Evolutionary conservation across 2,113 vertebrate species (phyloP), one percentile per base, ranked within the genome.

Genomic region (Strix aluco): DNA sequence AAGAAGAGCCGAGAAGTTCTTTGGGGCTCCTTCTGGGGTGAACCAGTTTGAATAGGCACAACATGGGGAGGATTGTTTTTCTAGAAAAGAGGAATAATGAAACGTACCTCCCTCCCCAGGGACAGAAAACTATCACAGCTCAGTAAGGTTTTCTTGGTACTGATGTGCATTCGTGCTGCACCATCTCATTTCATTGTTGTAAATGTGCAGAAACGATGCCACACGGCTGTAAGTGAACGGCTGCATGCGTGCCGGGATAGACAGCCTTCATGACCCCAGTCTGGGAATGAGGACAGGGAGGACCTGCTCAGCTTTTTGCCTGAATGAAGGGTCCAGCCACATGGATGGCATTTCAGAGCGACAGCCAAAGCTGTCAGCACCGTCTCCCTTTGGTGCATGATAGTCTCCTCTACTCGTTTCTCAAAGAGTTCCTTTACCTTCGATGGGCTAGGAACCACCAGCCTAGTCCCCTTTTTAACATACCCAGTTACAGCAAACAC

Each of bases 1-100:
- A 95, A 54, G 49, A 95, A 97, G 77, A 87, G 74, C 51, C 44
- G 55, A 82, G 93, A 93, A 80, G 74, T 86, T 78, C 71, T 91
- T 54, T 67, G 81, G 87, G 63, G 93, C 92, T 92, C 92, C 44
- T 67, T 95, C 29, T 79, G 61, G 90, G 70, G 58, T 51, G 92
- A 95, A 91, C 67, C 54, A 88, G 38, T 89, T 66, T 73, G 61
- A 92, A 92, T 6, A 57, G 34, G 70, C 20, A 71, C 12, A 83
- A 79, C 19, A 46, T 3, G 7, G 55, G 32, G 62, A 73, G 32
- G 78, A 94, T 5, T 65, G 40, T 23, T 93, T 94, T 92, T 92
- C 58, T 54, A 81, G 75, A 46, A 77, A 92, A 78, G 36, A 74
- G 6, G 44, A 83, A 38, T 55, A 96, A 75, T 19, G 86, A 73